Evolutionary conservation across 1,140 invertebrate genomes (phyloP).

Genomic region (Hormaphis cornu): DNA sequence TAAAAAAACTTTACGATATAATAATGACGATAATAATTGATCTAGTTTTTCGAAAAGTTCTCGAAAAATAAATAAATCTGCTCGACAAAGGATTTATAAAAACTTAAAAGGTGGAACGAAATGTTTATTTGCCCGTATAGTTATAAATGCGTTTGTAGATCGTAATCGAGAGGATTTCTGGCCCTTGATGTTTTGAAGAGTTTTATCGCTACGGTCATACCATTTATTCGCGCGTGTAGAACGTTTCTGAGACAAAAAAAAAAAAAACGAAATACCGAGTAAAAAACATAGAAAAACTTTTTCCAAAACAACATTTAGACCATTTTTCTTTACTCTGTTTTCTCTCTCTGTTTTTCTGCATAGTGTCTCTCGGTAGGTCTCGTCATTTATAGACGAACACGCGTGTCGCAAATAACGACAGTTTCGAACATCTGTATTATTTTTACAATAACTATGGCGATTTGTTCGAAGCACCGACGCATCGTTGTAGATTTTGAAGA

Average conservation of each 20-base stretch:
- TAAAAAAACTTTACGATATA: not conserved
- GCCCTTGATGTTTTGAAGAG: not conserved
- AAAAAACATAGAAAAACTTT: not conserved
- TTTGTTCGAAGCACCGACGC: too few species aligned
- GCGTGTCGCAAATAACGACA: too few species aligned
- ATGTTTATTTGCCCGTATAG: not conserved
- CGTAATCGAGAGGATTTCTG: not conserved
- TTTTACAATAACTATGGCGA: too few species aligned
- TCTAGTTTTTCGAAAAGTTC: not conserved
- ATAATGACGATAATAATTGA: not conserved
- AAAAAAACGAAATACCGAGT: too few species aligned
- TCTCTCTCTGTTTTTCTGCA: too few species aligned
- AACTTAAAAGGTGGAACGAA: not conserved
- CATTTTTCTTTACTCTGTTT: slow-evolving; percentile 1
- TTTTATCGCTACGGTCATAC: not conserved
- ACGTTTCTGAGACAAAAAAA: not conserved
- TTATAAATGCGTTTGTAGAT: not conserved
- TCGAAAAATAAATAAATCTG: not conserved
- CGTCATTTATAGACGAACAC: too few species aligned
- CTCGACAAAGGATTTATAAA: not conserved
- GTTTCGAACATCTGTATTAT: too few species aligned
- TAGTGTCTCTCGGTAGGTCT: too few species aligned
- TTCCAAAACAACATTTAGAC: not conserved
- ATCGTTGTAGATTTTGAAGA: too few species aligned
- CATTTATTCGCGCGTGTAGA: not conserved